Conservation (phyloP, 1,140 invertebrate species). For the Wiebesia pumilae region DNA sequence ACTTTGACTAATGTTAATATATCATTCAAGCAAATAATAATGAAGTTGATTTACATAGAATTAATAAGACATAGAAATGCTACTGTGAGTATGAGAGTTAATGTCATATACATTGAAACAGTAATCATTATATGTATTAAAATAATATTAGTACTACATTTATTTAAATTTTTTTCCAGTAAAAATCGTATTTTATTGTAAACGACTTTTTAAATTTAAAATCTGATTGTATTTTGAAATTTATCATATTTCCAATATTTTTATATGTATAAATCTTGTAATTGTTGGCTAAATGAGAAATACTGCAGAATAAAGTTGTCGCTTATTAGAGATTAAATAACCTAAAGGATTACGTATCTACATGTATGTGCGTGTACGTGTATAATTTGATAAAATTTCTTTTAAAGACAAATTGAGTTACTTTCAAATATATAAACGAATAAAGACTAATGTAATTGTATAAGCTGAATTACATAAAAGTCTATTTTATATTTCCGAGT, state of each 20-base stretch:
- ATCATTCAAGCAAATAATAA: conserved; percentile 15
- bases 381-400: too few relatives aligned
- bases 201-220: not conserved
- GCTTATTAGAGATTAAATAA: not conserved
- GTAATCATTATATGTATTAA: not conserved
- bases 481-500: not conserved
- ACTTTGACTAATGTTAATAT: conserved; percentile 15
- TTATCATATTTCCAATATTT: not conserved
- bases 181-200: not conserved
- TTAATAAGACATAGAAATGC: conserved; percentile 18
- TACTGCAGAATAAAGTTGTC: not conserved
- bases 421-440: not conserved
- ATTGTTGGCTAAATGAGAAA: not conserved
- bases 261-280: not conserved
- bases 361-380: not conserved
- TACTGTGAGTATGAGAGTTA: not conserved
- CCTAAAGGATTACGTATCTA: not conserved
- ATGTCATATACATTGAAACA: not conserved
- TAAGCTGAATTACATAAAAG: not conserved
- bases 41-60: conserved; percentile 7
- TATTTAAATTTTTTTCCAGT: not conserved
- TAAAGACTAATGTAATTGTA: not conserved
- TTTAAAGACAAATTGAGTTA: too few relatives aligned
- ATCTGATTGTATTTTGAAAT: not conserved
- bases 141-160: not conserved